Evolutionary conservation across 2,113 vertebrate species (phyloP).

Genomic region (Ammodytes dubius): DNA sequence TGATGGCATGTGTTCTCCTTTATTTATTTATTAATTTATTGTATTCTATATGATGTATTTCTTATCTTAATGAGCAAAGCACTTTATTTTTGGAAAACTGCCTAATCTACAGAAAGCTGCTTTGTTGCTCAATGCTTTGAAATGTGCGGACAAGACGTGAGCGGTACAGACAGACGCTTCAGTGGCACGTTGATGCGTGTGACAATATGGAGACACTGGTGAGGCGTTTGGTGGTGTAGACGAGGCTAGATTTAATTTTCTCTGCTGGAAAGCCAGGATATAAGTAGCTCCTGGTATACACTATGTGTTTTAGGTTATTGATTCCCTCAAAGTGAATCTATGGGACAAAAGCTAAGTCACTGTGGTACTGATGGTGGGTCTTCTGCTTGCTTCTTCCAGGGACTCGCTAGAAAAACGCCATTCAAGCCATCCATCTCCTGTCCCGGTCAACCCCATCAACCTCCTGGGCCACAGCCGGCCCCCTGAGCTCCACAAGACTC

Average conservation of each 20-base stretch:
- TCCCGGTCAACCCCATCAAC: constrained; percentile 88
- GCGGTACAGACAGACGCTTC: no score
- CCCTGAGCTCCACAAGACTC: constrained; percentile 90
- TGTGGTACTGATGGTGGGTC: neutral
- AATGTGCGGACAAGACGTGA: no score
- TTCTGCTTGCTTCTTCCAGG: constrained; percentile 76
- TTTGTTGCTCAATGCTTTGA: no score
- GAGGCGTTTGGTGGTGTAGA: neutral
- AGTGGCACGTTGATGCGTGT: no score
- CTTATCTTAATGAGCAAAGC: no score
- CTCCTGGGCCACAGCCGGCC: constrained; percentile 90
- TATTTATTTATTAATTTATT: no score
- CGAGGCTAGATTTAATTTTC: neutral
- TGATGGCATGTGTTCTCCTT: no score
- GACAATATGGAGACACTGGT: no score
- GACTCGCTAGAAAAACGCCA: constrained; percentile 94
- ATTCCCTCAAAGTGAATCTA: neutral
- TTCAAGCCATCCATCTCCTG: constrained; percentile 91
- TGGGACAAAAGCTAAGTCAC: neutral
- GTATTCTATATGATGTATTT: no score
- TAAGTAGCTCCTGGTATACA: neutral
- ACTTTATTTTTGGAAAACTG: no score
- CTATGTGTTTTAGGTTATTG: neutral
- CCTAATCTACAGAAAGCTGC: no score
- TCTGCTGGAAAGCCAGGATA: neutral